phyloP scores from a whole-genome alignment of 2,797 vertebrate species.

The Oceanodroma leucorhoa region DNA sequence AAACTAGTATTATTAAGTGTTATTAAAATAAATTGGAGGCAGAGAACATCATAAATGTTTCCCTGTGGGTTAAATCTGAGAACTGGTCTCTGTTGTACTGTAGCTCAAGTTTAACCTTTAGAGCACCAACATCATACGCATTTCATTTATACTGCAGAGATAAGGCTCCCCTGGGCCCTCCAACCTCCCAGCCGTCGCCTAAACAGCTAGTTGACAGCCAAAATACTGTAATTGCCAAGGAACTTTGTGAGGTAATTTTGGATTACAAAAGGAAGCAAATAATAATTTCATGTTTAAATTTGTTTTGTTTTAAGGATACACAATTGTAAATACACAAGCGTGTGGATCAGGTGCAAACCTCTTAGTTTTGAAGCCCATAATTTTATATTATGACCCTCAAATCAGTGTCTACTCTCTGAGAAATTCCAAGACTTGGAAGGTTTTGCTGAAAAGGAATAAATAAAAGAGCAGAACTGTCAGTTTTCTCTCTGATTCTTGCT shows the following conservation, averaged over 20 bases:
- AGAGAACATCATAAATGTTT: constrained; percentile 58
- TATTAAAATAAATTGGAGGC: constrained; percentile 71
- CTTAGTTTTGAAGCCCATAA: not conserved
- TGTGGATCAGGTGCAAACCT: not conserved
- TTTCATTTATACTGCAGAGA: not conserved
- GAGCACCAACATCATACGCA: not conserved
- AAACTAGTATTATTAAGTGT: constrained; percentile 65
- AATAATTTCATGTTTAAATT: not conserved
- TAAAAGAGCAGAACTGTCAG: not conserved
- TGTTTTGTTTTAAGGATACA: not conserved
- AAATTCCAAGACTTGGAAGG: not conserved
- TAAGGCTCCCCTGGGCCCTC: not conserved
- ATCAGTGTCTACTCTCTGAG: not conserved
- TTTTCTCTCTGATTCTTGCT: not conserved
- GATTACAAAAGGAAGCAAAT: not conserved
- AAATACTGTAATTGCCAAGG: not conserved
- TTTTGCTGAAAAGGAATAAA: not conserved
- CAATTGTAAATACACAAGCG: accelerated
- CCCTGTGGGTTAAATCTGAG: constrained; percentile 36
- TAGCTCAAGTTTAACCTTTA: constrained; percentile 51
- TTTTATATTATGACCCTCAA: not conserved
- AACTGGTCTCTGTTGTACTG: not conserved
- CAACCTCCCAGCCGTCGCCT: not conserved
- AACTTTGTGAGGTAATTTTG: not conserved
- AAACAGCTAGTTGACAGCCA: not conserved